Evolutionary conservation across 2,113 vertebrate species (phyloP), one percentile per base, ranked within the genome.

Genomic region (Oreochromis niloticus): DNA sequence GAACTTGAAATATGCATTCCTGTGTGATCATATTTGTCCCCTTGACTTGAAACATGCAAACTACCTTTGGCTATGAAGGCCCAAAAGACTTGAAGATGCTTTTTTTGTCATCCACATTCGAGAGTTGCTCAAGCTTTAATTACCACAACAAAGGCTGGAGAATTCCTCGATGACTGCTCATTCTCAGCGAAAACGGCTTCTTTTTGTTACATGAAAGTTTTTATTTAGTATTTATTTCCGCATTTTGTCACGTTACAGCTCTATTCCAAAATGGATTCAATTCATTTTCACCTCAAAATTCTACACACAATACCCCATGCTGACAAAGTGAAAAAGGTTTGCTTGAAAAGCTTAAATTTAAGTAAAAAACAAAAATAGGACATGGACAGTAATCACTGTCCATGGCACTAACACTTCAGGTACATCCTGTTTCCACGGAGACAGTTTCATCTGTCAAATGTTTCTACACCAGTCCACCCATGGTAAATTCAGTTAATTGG

Each of bases 51-150:
- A 50, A 78, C 3, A 3, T 24, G 17, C 39, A 27, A 9, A 41
- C 27, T 6, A 52, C 73, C 71, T 54, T 39, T 80, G 41, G 36
- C 14, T 81, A 12, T 46, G 14, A 81, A 43, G 36, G 9, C 55
- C n/a, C 24, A n/a, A 3, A 13, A 30, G n/a, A 61, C 54, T 46
- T 4, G 14, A 80, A 84, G 30, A 54, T 5, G 13, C 22, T 39
- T 41, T 39, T 22, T 22, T 50, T 50, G 50, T 57, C 50, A 50
- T 75, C 63, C 80, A 41, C 27, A 81, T 84, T 88, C 59, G 1
- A 61, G 56, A 22, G 59, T 73, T 50, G 32, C 22, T 63, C 19
- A 6, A 48, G 55, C 46, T 55, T 43, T 66, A 88, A 85, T 88
- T 82, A 82, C 36, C 79, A 85, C 66, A 83, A 27, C 4, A 66